Conservation (phyloP, 2,888 invertebrate species). For the Punctoribates punctum region DNA sequence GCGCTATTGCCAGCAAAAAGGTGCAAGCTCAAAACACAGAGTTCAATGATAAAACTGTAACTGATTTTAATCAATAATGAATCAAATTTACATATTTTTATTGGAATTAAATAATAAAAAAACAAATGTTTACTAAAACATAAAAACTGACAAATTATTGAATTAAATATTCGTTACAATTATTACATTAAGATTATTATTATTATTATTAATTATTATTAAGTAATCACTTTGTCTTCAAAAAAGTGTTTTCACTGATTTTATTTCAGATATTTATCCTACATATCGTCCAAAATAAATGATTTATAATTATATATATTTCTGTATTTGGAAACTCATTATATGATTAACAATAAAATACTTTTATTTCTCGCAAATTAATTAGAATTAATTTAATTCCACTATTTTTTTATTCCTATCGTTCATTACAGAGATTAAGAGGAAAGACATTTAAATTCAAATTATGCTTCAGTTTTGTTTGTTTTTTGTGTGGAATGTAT, state of each 20-base stretch:
- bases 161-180: too few species aligned
- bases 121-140: too few species aligned
- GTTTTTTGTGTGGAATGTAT: neutral
- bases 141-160: too few species aligned
- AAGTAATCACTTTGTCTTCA: neutral
- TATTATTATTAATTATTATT: neutral
- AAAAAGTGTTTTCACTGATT: too few species aligned
- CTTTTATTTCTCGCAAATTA: neutral
- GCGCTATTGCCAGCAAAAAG: too few species aligned
- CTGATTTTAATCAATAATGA: too few species aligned
- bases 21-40: too few species aligned
- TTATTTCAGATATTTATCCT: neutral
- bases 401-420: neutral
- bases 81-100: too few species aligned
- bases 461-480: neutral
- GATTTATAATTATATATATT: neutral
- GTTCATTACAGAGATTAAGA: too few species aligned
- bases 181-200: neutral
- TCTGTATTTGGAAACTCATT: neutral
- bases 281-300: neutral
- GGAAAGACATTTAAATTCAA: neutral
- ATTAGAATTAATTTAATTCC: neutral
- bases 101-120: too few species aligned
- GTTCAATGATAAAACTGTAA: too few species aligned
- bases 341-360: constrained; percentile 1